These are phyloP conservation scores for Latrodectus hesperus DNA, from an alignment of 2,888 invertebrate species.

Conservation along the genomic window DNA sequence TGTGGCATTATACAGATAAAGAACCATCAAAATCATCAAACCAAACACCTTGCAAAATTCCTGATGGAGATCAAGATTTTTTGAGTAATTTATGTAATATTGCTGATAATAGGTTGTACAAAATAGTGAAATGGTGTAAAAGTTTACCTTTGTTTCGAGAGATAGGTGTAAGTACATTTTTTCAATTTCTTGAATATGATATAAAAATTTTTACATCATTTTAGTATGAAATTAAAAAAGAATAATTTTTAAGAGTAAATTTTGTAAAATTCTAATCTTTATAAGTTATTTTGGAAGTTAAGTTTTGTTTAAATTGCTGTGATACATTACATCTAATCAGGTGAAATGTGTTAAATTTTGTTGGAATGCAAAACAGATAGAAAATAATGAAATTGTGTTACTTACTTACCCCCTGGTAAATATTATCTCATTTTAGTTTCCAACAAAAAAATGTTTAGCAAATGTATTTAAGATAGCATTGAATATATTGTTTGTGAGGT, in stretches of 20 bases:
- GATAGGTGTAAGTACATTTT: slow-evolving; percentile 83
- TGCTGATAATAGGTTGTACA: slow-evolving; percentile 95
- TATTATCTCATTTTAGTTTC: no score
- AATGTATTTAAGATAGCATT: no score
- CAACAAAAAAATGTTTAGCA: no score
- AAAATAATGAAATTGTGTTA: no score
- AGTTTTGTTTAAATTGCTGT: not conserved
- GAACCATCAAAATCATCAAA: slow-evolving; percentile 65
- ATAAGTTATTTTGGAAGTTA: not conserved
- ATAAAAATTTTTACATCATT: no score
- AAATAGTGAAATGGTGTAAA: slow-evolving; percentile 99
- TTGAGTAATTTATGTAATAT: slow-evolving; percentile 93
- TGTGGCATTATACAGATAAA: slow-evolving; percentile 92
- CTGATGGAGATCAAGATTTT: slow-evolving; percentile 82
- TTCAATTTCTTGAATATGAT: not conserved
- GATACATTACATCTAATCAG: no score
- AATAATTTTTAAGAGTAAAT: no score
- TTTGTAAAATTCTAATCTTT: not conserved
- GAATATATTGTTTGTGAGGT: no score
- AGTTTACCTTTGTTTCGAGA: slow-evolving; percentile 96
- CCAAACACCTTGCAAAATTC: slow-evolving; percentile 46
- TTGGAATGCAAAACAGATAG: no score
- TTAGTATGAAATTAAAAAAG: no score
- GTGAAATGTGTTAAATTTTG: no score
- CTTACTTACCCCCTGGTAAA: no score